Conservation (phyloP, 2,797 vertebrate genomes). For the Pteronotus mesoamericanus region DNA sequence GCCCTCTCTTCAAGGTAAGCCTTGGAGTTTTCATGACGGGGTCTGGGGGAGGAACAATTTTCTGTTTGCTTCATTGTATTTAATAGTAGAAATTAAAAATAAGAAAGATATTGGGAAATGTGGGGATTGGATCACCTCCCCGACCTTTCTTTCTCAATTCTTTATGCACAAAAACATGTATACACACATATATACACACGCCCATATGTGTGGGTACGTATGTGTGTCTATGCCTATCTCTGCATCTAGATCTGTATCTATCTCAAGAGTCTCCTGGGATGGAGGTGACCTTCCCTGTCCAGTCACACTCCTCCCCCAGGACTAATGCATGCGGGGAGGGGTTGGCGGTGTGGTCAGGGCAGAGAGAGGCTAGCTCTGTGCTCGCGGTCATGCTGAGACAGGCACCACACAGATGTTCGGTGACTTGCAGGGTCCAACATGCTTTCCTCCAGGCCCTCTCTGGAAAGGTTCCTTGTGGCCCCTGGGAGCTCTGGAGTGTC, state of each 20-base stretch:
- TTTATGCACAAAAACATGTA: not conserved
- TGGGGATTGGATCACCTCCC: not conserved
- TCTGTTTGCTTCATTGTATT: not conserved
- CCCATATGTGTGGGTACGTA: fast-evolving
- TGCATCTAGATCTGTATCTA: not conserved
- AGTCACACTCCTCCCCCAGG: not conserved
- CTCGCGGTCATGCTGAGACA: not conserved
- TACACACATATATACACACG: no score
- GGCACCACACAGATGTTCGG: fast-evolving
- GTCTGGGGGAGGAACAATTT: not conserved
- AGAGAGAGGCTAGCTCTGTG: not conserved
- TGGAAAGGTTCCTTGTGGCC: not conserved
- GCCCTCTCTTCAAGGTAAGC: not conserved
- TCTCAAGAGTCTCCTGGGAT: not conserved
- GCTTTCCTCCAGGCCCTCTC: not conserved
- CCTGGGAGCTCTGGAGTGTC: not conserved
- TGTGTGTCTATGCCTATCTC: not conserved
- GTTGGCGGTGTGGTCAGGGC: not conserved
- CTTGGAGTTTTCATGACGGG: not conserved
- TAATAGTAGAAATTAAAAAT: not conserved
- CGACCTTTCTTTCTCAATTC: not conserved
- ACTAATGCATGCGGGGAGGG: not conserved
- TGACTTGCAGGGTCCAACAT: not conserved
- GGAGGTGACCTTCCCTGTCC: not conserved
- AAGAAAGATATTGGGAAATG: not conserved